Evolutionary conservation across 2,888 invertebrate species (phyloP), one percentile per base, ranked within the genome.

Genomic region (Emmelina monodactyla): DNA sequence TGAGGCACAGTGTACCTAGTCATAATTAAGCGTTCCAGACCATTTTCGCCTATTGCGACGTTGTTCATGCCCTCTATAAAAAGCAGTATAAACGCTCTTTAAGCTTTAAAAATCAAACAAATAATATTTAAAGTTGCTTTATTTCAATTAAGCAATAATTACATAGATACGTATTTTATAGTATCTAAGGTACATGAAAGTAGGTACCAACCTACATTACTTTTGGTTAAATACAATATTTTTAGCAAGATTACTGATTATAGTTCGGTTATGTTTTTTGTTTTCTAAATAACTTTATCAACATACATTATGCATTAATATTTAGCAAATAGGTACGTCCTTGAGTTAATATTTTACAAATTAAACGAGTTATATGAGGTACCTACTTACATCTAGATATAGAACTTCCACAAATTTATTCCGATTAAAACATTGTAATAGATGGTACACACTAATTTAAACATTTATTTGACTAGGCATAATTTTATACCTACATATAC

Each of bases 131-230:
- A 63, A 58, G 43, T 67, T 62, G 62, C 63, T 64, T 68, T 67
- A 64, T 61, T 65, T 62, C 57, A 59, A 54, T 61, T 61, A 70
- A 70, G 69, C 69, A 62, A 56, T 67, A 58, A 61, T 66, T 66
- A 65, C 55, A 58, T 60, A 54, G 44, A 57, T 57, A 55, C 52
- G 49, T 59, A 58, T 45, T 25, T 33, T 19, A 15, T 15, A 14
- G 10, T 25, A 32, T 22, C 16, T 32, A 32, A n/a, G 25, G 25
- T 25, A 25, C 32, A 16, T 14, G 14, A n/a, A 25, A n/a, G 22
- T 25, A 33, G 12, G 15, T 33, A 33, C 13, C n/a, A 22, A 25
- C 10, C 22, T 33, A 28, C 13, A 9, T 3, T 28, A 33, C 28
- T 15, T 33, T 16, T 28, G 13, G 33, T 11, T 10, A 4, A 25